phyloP scores from a whole-genome alignment of 2,797 vertebrate genomes.

The Sandelia bainsii region DNA sequence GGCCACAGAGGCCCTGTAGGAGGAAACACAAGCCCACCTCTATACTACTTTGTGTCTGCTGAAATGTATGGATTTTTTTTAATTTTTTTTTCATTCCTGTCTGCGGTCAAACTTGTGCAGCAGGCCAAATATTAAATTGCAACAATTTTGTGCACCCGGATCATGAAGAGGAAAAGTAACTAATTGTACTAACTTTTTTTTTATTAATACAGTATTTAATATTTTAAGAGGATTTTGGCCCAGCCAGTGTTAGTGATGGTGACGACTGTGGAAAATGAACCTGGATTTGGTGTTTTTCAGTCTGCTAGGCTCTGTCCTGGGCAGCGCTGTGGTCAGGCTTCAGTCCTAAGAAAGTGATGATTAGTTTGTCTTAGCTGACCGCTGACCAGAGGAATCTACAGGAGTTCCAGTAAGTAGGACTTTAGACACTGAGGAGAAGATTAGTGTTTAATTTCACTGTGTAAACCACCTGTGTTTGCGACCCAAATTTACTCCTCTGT shows the following conservation, averaged over 20 bases:
- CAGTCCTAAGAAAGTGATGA: constrained; percentile 74
- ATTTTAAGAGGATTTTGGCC: constrained; percentile 65
- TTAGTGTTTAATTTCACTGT: constrained; percentile 69
- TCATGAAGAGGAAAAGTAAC: constrained; percentile 54
- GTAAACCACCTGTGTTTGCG: constrained; percentile 60
- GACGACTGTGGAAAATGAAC: constrained; percentile 74
- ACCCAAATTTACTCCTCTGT: constrained; percentile 13
- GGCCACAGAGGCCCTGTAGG: constrained; percentile 76
- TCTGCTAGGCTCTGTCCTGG: constrained; percentile 69
- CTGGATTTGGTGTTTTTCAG: constrained; percentile 57
- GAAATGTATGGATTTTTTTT: constrained; percentile 78
- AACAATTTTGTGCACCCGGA: constrained; percentile 36
- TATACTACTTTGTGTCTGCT: constrained; percentile 78
- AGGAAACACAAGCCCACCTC: constrained; percentile 84
- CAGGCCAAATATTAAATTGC: constrained; percentile 71
- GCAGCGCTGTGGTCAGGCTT: constrained; percentile 71
- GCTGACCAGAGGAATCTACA: constrained; percentile 74
- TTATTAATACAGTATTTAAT: constrained; percentile 64
- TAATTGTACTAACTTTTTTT: constrained; percentile 64
- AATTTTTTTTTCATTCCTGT: constrained; percentile 38
- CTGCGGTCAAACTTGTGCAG: constrained; percentile 59
- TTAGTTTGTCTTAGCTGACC: constrained; percentile 80
- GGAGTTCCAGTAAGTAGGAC: constrained; percentile 80
- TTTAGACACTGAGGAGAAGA: constrained; percentile 68
- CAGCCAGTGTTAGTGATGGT: constrained; percentile 40